Evolutionary conservation across 2,797 vertebrate species (phyloP), one percentile per base, ranked within the genome.

Genomic region (Sciurus vulgaris): DNA sequence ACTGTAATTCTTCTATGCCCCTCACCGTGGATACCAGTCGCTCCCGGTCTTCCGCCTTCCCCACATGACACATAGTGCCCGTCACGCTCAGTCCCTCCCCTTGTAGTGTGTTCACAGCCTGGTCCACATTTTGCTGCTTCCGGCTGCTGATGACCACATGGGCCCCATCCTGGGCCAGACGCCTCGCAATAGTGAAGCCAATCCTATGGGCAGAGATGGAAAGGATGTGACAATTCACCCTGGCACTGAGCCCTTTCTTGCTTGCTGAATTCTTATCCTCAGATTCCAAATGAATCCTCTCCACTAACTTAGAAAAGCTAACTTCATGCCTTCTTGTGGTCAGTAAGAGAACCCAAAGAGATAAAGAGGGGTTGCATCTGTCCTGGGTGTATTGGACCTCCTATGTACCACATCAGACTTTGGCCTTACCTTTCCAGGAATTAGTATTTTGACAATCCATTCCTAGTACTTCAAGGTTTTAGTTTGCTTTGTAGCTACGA

Each of bases 21-120:
- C n/a, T 93, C 47, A 82, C 90, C 15, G 0, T 93, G 79, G 74
- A 24, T 69, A 96, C 84, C 76, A 89, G 85, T 28, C 0, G 0
- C 12, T 90, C 69, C 9, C 0, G 18, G 70, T 91, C 94, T 15
- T 95, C 44, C 0, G 47, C 54, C n/a, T 96, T 93, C 70, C 73
- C 85, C 11, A n/a, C 1, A 0, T 81, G 86, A 33, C 92, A 87
- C 78, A 69, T 1, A 0, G 93, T 93, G 22, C 90, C 79, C 0
- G 9, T 24, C 84, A 95, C 33, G 0, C 44, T 38, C 41, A 96
- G 76, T 7, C 74, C 78, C 13, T 83, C 84, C 10, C 2, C 22
- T 26, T 26, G 20, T n/a, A 93, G 70, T 0, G 0, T 0, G 20
- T 56, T 47, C 86, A 78, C 78, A 0, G 59, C 83, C 7, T 0